phyloP scores from a whole-genome alignment of 1,140 invertebrate species.

The Zeugodacus cucurbitae region DNA sequence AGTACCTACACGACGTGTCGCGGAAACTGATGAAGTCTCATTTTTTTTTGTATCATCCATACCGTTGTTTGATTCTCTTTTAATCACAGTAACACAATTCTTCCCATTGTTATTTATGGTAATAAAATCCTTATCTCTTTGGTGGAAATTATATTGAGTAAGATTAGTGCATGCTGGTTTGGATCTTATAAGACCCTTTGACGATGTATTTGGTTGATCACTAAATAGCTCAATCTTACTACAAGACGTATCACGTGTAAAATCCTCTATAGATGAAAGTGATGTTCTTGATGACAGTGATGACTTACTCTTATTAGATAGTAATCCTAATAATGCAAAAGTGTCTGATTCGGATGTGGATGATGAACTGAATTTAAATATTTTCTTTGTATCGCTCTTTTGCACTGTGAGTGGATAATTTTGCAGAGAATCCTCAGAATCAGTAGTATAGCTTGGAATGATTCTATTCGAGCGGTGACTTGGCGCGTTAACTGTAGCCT shows the following conservation, averaged over 20 bases:
- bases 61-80: neutral
- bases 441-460: neutral
- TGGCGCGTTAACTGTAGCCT: too few species aligned
- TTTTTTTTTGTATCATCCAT: conserved; percentile 19
- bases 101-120: neutral
- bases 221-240: neutral
- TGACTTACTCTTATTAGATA: neutral
- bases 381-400: neutral
- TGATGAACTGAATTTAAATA: neutral
- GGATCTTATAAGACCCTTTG: neutral
- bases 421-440: neutral
- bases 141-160: neutral
- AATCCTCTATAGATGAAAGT: neutral
- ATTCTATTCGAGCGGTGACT: neutral
- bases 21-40: neutral
- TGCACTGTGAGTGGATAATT: neutral
- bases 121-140: neutral
- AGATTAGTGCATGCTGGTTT: neutral
- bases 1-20: conserved; percentile 48
- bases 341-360: neutral
- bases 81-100: neutral
- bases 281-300: neutral
- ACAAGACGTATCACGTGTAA: neutral
- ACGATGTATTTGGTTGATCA: neutral
- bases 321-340: neutral